Conservation (phyloP, 2,888 invertebrate genomes). For the Rhagium mordax region DNA sequence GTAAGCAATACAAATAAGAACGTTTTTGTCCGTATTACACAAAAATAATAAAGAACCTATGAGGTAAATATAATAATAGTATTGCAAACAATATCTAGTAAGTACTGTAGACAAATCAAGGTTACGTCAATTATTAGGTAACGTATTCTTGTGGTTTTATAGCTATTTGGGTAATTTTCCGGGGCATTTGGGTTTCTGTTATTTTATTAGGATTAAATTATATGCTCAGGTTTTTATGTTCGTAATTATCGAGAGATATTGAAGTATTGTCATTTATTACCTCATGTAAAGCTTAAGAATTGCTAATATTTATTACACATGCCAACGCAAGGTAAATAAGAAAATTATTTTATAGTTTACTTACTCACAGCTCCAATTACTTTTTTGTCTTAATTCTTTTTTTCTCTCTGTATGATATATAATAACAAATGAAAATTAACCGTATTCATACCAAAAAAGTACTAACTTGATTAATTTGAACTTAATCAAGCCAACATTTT, state of each 20-base stretch:
- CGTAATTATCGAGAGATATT: not conserved
- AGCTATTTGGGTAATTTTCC: slow-evolving; percentile 10
- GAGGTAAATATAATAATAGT: not conserved
- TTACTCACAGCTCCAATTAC: too few relatives aligned
- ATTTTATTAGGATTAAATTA: not conserved
- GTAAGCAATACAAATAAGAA: too few relatives aligned
- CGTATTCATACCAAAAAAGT: too few relatives aligned
- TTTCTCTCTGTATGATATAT: too few relatives aligned
- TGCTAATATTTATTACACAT: not conserved
- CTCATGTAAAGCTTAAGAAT: not conserved
- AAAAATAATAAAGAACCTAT: not conserved
- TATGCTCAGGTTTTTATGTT: not conserved
- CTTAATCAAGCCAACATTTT: too few relatives aligned
- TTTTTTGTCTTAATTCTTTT: too few relatives aligned
- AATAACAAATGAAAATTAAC: too few relatives aligned
- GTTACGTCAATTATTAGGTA: slow-evolving; percentile 11
- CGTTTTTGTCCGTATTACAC: slow-evolving; percentile 1
- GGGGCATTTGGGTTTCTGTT: not conserved
- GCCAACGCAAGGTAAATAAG: not conserved
- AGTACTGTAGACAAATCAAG: not conserved
- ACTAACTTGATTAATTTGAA: too few relatives aligned
- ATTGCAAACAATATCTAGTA: not conserved
- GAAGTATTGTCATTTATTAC: not conserved
- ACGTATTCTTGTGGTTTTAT: slow-evolving; percentile 4
- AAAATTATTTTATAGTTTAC: not conserved